Base-by-base conservation (phyloP, 2,888 invertebrate genomes). In the Drosophila borealis region DNA sequence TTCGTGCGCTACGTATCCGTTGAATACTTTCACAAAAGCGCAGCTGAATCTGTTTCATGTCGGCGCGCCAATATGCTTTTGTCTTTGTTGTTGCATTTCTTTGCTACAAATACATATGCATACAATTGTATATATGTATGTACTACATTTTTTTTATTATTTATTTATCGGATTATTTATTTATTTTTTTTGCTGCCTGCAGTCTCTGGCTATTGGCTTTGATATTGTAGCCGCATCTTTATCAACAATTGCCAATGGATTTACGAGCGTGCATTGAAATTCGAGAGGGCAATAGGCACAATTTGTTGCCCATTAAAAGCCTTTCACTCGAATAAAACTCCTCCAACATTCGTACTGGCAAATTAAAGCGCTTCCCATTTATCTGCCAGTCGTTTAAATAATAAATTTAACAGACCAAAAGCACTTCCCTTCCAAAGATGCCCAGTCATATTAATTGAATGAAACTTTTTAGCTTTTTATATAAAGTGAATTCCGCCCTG, bases 21-120 rank as follows among this genome's bases (percentile, higher is more conserved):
- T 73, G 69, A 64, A 68, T 87, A 85, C 84, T 84, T 88, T 84
- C 88, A 84, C 86, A 73, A 88, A 78, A 70, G 66, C 68, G 70
- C 79, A 79, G 70, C 62, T 81, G 74, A 70, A 72, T 75, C 72
- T 70, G 62, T 74, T 78, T 77, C 66, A 74, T 76, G 75, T 71
- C 60, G 64, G 62, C 68, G 60, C 80, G 64, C 55, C 70, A 71
- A 82, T 79, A 78, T 75, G 54, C 39, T 45, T 77, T 68, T 73
- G 34, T 69, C 19, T 50, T 62, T 36, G n/a, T 53, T 49, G 39
- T 63, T 72, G 72, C 62, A 65, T 69, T 69, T 69, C 59, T 72
- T 57, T 51, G 62, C 6, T 21, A 19, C 25, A 46, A 14, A 42
- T 13, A 54, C n/a, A 37, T 29, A 67, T 44, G 42, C 56, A 50